Percentiles rank a stretch among this genome's conserved stretches.
Conservation (phyloP, 92 coral and sea anemone genomes). For the Bergia puertoricense region DNA sequence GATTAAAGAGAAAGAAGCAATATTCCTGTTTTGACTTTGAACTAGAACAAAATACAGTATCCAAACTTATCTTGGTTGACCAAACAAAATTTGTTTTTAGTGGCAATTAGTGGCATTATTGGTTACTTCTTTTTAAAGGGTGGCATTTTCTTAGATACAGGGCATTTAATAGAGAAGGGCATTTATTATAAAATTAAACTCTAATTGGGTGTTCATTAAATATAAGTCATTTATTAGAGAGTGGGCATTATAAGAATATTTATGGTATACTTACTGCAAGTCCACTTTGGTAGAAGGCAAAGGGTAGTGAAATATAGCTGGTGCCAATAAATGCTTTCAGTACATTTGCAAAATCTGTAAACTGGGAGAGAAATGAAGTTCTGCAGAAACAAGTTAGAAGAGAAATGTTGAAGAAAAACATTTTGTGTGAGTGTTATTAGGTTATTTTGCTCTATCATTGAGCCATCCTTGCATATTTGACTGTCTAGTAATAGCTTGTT, state of each 20-base stretch:
- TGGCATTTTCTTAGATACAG: not conserved
- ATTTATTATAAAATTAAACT: not conserved
- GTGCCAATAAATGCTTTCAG: conserved; percentile 96
- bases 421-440: not conserved
- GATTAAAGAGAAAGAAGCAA: no score
- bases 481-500: no score
- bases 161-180: no score
- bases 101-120: no score
- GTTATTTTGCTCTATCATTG: not conserved
- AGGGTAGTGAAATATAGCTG: conserved; percentile 86
- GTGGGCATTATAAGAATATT: no score
- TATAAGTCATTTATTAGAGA: no score
- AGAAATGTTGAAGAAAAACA: not conserved
- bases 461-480: no score
- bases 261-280: conserved; percentile 69
- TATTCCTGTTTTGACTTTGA: no score
- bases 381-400: conserved; percentile 44
- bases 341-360: conserved; percentile 97
- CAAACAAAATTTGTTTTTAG: no score
- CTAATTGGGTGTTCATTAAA: not conserved
- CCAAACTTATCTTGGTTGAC: not conserved
- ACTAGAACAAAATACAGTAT: no score
- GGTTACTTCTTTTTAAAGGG: not conserved
- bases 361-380: conserved; percentile 80
- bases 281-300: conserved; percentile 98